phyloP scores from a whole-genome alignment of 2,113 vertebrate genomes.

The Aphyosemion australe region DNA sequence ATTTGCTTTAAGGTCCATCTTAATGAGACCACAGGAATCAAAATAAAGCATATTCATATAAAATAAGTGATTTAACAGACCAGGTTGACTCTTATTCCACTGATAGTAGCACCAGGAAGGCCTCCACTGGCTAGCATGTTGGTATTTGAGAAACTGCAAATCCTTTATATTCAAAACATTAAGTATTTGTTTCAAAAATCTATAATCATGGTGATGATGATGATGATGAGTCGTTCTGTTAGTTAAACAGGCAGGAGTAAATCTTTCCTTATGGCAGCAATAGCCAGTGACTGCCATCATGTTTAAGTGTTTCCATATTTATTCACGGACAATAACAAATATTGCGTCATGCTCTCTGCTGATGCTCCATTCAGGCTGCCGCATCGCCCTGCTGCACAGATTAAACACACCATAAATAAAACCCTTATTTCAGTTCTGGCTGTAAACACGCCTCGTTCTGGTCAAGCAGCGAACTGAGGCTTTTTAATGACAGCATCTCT shows the following conservation, averaged over 20 bases:
- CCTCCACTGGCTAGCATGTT: conserved; percentile 15
- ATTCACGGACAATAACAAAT: conserved; percentile 61
- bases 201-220: no score
- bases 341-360: conserved; percentile 67
- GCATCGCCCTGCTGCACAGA: conserved; percentile 9
- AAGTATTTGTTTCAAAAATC: no score
- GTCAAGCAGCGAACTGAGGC: conserved; percentile 4
- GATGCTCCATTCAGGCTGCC: conserved; percentile 32
- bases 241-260: not conserved
- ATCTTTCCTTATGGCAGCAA: conserved; percentile 52
- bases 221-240: not conserved
- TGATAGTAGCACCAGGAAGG: conserved; percentile 26
- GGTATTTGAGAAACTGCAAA: no score
- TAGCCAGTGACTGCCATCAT: not conserved
- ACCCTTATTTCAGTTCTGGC: not conserved
- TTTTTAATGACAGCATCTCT: conserved; percentile 5
- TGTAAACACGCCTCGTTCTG: conserved; percentile 12
- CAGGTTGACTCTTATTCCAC: conserved; percentile 32
- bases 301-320: conserved; percentile 1
- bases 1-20: not conserved
- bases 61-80: conserved; percentile 39
- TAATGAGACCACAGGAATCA: not conserved
- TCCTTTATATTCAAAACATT: no score
- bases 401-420: not conserved
- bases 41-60: not conserved